These are phyloP conservation scores for Phalacrocorax carbo DNA, from an alignment of 2,113 vertebrate species.

Conservation along the genomic window DNA sequence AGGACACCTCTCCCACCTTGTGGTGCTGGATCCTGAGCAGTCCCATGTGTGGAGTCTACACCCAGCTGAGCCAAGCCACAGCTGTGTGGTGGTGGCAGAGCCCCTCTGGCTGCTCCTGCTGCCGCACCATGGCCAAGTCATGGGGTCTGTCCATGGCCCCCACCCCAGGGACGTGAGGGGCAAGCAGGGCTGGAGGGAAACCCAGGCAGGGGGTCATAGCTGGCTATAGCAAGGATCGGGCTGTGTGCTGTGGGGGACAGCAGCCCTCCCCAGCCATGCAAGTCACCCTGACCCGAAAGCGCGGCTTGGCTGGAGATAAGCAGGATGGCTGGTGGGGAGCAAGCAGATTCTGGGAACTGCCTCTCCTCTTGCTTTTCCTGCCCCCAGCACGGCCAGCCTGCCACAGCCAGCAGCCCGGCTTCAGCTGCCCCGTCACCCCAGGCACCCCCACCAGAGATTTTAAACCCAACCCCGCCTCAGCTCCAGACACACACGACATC, in stretches of 20 bases:
- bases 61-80: background rate
- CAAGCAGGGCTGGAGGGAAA: background rate
- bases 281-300: background rate
- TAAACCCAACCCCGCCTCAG: background rate
- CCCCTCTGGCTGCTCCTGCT: background rate
- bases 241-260: accelerated
- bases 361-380: conserved; percentile 13
- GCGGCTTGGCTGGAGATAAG: background rate
- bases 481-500: accelerated
- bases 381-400: background rate
- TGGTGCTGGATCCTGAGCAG: background rate
- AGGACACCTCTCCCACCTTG: background rate
- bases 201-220: background rate
- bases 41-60: accelerated
- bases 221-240: accelerated
- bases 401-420: background rate
- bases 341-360: background rate
- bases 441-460: background rate
- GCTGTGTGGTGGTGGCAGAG: background rate
- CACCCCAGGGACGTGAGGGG: background rate
- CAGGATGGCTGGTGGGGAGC: background rate
- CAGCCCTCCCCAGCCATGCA: accelerated
- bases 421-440: background rate
- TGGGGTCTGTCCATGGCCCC: background rate
- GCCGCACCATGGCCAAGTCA: accelerated